These are phyloP conservation scores for Larimichthys polyactis DNA, from an alignment of 2,113 vertebrate species.

Conservation along the genomic window DNA sequence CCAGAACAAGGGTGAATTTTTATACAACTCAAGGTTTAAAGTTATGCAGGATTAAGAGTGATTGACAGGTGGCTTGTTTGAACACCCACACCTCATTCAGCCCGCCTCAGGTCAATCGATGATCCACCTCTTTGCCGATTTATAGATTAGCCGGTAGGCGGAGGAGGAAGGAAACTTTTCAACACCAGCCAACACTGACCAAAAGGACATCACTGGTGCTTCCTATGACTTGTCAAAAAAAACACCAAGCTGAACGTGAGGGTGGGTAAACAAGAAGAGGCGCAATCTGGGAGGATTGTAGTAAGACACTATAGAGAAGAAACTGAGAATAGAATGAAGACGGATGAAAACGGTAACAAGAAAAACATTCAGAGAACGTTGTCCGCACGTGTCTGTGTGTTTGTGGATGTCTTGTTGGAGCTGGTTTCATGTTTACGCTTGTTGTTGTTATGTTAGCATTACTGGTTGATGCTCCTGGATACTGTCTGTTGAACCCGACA, in stretches of 20 bases:
- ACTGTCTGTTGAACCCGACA: background rate
- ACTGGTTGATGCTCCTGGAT: background rate
- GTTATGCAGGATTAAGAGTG: too few species aligned
- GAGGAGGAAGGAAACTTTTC: background rate
- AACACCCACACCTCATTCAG: too few species aligned
- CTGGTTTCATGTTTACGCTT: background rate
- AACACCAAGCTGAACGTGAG: background rate
- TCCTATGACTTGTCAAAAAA: background rate
- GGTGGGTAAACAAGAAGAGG: background rate
- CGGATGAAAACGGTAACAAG: background rate
- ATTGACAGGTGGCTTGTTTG: too few species aligned
- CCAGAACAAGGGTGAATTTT: too few species aligned
- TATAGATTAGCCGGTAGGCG: too few species aligned
- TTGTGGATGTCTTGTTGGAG: background rate
- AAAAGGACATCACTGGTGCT: background rate
- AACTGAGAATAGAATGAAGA: background rate
- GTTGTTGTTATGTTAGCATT: background rate
- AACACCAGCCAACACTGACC: background rate
- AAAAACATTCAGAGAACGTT: background rate
- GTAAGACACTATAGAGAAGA: background rate
- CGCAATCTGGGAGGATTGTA: background rate
- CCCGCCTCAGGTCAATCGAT: too few species aligned
- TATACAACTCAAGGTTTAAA: too few species aligned
- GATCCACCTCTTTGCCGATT: too few species aligned
- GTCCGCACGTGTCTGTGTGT: background rate